Evolutionary conservation across 1,140 invertebrate species (phyloP).

Genomic region (Papilio aristodemus): DNA sequence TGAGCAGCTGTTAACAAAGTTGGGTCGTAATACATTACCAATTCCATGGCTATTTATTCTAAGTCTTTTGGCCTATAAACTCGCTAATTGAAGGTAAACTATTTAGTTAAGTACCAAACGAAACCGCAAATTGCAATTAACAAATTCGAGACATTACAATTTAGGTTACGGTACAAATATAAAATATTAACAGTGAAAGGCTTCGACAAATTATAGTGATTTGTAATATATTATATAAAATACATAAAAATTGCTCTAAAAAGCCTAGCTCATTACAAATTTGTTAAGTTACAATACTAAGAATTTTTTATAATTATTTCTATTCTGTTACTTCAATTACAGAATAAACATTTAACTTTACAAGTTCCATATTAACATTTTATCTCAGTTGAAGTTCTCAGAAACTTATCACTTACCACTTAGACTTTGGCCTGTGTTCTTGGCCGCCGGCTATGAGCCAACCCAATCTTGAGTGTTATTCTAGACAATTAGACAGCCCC

Average conservation of each 20-base stretch:
- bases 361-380: conserved; percentile 11
- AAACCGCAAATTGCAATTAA: conserved; percentile 59
- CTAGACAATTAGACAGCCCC: conserved; percentile 54
- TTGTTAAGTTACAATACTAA: no score
- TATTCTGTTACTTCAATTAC: no score
- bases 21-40: conserved; percentile 47
- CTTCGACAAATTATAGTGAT: neutral
- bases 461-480: conserved; percentile 58
- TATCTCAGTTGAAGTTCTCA: conserved; percentile 47
- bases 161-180: neutral
- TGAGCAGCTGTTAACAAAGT: conserved; percentile 41
- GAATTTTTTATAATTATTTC: no score
- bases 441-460: conserved; percentile 51
- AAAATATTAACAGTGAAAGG: conserved; percentile 4
- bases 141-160: conserved; percentile 52
- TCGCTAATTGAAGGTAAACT: conserved; percentile 64
- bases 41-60: conserved; percentile 50
- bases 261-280: no score
- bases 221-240: neutral
- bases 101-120: conserved; percentile 65
- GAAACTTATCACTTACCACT: conserved; percentile 53
- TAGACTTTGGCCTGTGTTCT: conserved; percentile 40
- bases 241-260: no score
- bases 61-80: conserved; percentile 45
- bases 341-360: conserved; percentile 31